Base-by-base conservation (phyloP, 2,797 vertebrate genomes). In the Sebastolobus altivelis region DNA sequence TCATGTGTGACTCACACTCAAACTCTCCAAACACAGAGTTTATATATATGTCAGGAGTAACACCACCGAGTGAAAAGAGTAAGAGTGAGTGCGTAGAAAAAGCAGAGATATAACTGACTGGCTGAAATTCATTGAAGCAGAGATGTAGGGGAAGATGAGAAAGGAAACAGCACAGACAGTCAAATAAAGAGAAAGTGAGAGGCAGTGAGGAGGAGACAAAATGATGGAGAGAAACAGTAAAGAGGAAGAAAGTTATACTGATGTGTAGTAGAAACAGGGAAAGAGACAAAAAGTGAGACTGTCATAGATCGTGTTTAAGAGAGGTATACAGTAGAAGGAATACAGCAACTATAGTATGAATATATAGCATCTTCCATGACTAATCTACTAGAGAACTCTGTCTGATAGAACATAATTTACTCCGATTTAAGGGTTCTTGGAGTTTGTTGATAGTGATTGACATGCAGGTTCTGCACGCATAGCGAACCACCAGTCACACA, bases 1-100 rank as follows among this genome's bases (percentile, higher is more conserved):
- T 77, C 77, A 80, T 81, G 71, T 84, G 81, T 84, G 84, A 84
- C 78, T 72, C 81, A 81, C 40, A 52, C 33, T 5, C 59, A 46
- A 46, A 75, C 70, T 65, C 71, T 60, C 20, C 29, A 65, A 58
- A 80, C 65, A 46, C 52, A 72, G n/a, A 58, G 62, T 79, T 43
- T 37, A 40, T 29, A 43, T 61, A 35, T 68, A 60, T 74, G 75
- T 37, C 27, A 52, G 65, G 65, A 80, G 75, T 62, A 72, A 72
- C 16, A 55, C 58, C 8, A n/a, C 43, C 5, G 3, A 79, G 79
- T 77, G 67, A 56, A 27, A 52, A 60, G 56, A 63, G 29, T 49
- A 43, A 69, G 66, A 65, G 22, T 20, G 27, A 33, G 60, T 25
- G 43, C 0, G 49, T 37, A 70, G 35, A 68, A 49, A 49, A 49